A percentile compares a stretch with the other conserved stretches of the same genome.
phyloP scores from a whole-genome alignment of 1,140 invertebrate genomes.

The Drosophila tsacasi region DNA sequence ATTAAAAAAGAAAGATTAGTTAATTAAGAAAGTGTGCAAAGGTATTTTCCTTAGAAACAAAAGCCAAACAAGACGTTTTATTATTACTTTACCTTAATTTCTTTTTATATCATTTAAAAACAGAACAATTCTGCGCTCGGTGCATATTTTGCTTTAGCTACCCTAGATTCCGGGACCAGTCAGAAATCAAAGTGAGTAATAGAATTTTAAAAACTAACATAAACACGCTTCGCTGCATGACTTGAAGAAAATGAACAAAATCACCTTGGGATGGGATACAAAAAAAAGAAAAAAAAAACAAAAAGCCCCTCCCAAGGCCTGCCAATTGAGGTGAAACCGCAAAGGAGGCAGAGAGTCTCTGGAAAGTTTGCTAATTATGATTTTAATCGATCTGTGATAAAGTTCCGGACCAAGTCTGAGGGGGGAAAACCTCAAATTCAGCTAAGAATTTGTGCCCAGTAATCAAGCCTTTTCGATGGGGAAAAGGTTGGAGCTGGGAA shows the following conservation, averaged over 20 bases:
- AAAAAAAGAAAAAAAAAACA: neutral
- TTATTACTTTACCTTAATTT: neutral
- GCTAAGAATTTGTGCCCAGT: slow-evolving; percentile 33
- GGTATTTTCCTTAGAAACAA: too few species aligned
- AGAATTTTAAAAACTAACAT: slow-evolving; percentile 80
- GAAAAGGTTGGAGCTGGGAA: slow-evolving; percentile 20
- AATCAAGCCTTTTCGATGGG: slow-evolving; percentile 54
- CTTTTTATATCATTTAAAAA: neutral
- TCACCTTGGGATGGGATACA: slow-evolving; percentile 1
- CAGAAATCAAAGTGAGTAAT: slow-evolving; percentile 71
- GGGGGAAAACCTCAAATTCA: slow-evolving; percentile 14
- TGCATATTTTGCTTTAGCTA: slow-evolving; percentile 5
- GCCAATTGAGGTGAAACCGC: slow-evolving; percentile 48
- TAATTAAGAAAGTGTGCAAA: too few species aligned
- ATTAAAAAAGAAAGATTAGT: neutral
- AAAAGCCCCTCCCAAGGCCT: slow-evolving; percentile 2
- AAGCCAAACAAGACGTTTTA: too few species aligned
- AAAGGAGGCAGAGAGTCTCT: slow-evolving; percentile 16
- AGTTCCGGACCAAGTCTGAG: neutral
- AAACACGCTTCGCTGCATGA: slow-evolving; percentile 58
- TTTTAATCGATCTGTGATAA: slow-evolving; percentile 68
- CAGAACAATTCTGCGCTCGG: neutral
- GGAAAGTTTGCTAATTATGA: slow-evolving; percentile 77
- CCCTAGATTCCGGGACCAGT: slow-evolving; percentile 4
- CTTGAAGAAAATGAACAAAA: slow-evolving; percentile 46